These are phyloP conservation scores for Hedychridium roseum DNA, from an alignment of 2,888 invertebrate species.

Conservation along the genomic window DNA sequence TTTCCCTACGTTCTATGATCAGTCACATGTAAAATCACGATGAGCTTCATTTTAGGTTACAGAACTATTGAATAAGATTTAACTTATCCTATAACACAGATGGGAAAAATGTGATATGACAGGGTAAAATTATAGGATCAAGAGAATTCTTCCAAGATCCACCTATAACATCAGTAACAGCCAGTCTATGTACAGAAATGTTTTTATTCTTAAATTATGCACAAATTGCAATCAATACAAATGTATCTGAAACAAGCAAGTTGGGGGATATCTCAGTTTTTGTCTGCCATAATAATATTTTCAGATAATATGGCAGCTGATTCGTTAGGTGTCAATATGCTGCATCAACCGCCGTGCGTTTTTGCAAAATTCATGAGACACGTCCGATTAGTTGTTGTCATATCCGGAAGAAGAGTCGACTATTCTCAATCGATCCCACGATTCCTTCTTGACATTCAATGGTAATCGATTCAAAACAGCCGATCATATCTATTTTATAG, in stretches of 20 bases:
- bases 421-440: conserved; percentile 47
- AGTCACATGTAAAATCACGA: no score
- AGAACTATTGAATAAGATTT: no score
- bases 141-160: no score
- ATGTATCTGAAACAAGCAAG: conserved; percentile 66
- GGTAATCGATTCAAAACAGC: conserved; percentile 49
- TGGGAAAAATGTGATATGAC: no score
- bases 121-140: no score
- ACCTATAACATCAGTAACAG: no score
- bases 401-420: conserved; percentile 61
- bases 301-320: conserved; percentile 57
- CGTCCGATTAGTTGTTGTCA: conserved; percentile 63
- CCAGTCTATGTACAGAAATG: conserved; percentile 64
- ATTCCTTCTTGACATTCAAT: conserved; percentile 28
- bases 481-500: conserved; percentile 57
- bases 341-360: conserved; percentile 56
- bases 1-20: no score
- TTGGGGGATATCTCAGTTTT: conserved; percentile 65
- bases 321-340: conserved; percentile 58
- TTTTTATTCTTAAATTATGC: conserved; percentile 66
- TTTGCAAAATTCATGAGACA: conserved; percentile 60
- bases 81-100: no score
- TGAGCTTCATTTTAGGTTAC: no score
- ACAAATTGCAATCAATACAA: conserved; percentile 66
- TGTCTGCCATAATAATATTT: conserved; percentile 61